Evolutionary conservation across 2,113 vertebrate species (phyloP), one percentile per base, ranked within the genome.

Genomic region (Noctilio leporinus): DNA sequence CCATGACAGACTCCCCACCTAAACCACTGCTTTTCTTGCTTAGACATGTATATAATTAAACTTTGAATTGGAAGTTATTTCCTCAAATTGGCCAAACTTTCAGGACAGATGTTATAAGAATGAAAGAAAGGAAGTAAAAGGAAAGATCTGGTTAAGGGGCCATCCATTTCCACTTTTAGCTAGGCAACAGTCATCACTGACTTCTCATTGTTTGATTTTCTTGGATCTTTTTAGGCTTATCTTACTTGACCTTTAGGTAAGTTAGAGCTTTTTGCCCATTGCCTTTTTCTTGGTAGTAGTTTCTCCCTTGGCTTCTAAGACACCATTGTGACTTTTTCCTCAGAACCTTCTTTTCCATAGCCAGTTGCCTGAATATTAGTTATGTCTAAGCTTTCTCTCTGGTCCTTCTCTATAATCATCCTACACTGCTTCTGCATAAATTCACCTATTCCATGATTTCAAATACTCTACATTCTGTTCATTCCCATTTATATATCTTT

Each of bases 361-460:
- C 53, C 15, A 73, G 51, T 93, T 38, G 38, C 28, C 81, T 94
- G 33, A 59, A 75, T 78, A 7, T 69, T 73, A 17, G 12, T 78
- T 55, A 64, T 94, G 64, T 24, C 16, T 86, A 77, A 82, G 20
- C 30, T 94, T 96, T 92, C 16, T 90, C 67, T 89, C 35, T 86
- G 53, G 43, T 55, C 62, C 10, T 89, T 22, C 43, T 90, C 70
- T 91, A 45, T 62, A 49, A 26, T 93, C 30, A 86, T 82, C n/a
- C 55, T 57, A 88, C 10, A 65, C 7, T 3, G 4, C 55, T 10
- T 35, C 59, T 89, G 49, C 40, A 19, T 30, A 11, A 72, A 75
- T 5, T 86, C 35, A 49, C 4, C 7, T 30, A 69, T 11, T 26
- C 49, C 3, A 35, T 77, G 11, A 76, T 94, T 92, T 86, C 40